Evolutionary conservation across 2,797 vertebrate genomes (phyloP).

Genomic region (Silurus lanzhouensis): DNA sequence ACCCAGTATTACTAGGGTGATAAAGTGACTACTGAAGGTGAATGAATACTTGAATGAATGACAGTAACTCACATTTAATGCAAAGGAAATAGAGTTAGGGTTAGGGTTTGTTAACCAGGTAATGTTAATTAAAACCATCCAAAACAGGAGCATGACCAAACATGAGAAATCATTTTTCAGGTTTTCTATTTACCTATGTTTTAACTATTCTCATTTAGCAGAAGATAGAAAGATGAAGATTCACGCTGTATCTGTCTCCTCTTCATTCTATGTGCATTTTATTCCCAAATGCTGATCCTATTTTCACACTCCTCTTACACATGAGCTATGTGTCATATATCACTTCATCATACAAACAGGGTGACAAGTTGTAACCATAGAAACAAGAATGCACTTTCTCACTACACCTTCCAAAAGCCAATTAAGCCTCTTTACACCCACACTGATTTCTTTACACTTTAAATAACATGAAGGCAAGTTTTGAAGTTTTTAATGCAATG

Average conservation of each 20-base stretch:
- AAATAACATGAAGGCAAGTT: constrained; percentile 56
- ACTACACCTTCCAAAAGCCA: constrained; percentile 62
- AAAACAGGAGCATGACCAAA: not conserved
- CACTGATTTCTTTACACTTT: constrained; percentile 34
- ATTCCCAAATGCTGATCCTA: not conserved
- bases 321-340: not conserved
- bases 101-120: not conserved
- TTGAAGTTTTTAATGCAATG: constrained; percentile 29
- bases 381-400: constrained; percentile 56
- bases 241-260: not conserved
- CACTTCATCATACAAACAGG: not conserved
- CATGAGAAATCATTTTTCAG: not conserved
- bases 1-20: not conserved
- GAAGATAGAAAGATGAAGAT: not conserved
- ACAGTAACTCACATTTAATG: not conserved
- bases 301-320: not conserved
- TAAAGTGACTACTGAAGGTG: not conserved
- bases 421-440: constrained; percentile 57
- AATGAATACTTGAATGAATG: not conserved
- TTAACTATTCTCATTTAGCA: not conserved
- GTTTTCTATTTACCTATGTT: no score
- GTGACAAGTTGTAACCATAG: constrained; percentile 25
- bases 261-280: not conserved
- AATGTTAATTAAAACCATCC: not conserved
- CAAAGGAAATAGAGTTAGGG: not conserved